Evolutionary conservation across 1,140 invertebrate species (phyloP).

Genomic region (Pectinophora gossypiella): DNA sequence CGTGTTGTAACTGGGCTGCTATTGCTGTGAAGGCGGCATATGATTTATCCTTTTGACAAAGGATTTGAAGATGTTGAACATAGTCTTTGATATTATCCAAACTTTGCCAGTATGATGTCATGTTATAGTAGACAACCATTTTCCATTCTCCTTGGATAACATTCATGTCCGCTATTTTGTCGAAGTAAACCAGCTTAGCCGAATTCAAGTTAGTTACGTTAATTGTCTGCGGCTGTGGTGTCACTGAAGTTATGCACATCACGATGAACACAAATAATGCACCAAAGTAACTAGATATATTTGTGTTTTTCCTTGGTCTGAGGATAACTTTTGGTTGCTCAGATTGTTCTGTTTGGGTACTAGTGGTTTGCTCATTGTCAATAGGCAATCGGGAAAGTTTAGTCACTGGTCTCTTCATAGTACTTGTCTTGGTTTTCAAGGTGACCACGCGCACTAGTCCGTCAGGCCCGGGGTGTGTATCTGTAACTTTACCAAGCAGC

Average conservation of each 20-base stretch:
- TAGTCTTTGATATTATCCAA: neutral
- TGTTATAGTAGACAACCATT: constrained; percentile 1
- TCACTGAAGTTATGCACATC: neutral
- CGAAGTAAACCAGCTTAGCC: neutral
- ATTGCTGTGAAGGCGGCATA: too few relatives aligned
- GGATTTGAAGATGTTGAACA: too few relatives aligned
- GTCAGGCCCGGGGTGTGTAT: constrained; percentile 20
- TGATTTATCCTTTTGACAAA: too few relatives aligned
- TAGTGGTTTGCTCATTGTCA: neutral
- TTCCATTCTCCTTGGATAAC: neutral
- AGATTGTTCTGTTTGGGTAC: neutral
- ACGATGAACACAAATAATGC: neutral
- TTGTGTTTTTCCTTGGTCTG: neutral
- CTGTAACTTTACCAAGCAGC: constrained; percentile 23
- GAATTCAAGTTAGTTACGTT: neutral
- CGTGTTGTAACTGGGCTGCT: too few relatives aligned
- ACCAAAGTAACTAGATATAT: neutral
- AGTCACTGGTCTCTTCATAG: neutral
- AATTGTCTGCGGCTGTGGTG: neutral
- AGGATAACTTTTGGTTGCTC: neutral
- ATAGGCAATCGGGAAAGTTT: neutral
- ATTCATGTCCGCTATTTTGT: neutral
- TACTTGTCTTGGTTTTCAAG: constrained; percentile 12
- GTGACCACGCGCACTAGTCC: constrained; percentile 18
- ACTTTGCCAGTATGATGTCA: neutral